phyloP scores from a whole-genome alignment of 1,140 invertebrate species.

The Cyclargus thomasi region DNA sequence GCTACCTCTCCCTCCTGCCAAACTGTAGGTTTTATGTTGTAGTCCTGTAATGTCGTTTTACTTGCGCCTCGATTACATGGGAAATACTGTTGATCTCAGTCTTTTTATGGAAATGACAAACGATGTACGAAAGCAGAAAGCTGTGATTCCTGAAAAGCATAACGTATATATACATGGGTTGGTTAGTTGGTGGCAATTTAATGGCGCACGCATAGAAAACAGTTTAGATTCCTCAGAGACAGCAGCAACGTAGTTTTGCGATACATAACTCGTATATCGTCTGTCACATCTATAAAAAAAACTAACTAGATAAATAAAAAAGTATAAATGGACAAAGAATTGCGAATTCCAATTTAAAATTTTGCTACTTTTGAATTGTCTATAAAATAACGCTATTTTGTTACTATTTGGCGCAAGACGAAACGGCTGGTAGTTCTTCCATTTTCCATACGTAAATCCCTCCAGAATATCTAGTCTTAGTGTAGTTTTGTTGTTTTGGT shows the following conservation, averaged over 20 bases:
- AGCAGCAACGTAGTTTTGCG: too few relatives aligned
- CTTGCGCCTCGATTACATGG: constrained; percentile 25
- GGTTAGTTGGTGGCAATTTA: too few relatives aligned
- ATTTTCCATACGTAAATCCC: constrained; percentile 50
- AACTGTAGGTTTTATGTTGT: constrained; percentile 37
- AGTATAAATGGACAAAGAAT: not conserved
- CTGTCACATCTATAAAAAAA: too few relatives aligned
- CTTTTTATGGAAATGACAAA: too few relatives aligned
- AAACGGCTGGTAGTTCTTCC: constrained; percentile 42
- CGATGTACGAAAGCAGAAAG: too few relatives aligned
- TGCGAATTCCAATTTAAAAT: not conserved
- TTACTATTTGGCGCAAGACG: constrained; percentile 24
- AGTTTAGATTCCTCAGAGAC: too few relatives aligned
- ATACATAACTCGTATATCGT: too few relatives aligned
- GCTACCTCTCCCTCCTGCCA: constrained; percentile 24
- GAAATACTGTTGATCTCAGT: too few relatives aligned
- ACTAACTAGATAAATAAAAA: not conserved
- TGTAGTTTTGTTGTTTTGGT: constrained; percentile 59
- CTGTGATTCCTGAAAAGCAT: too few relatives aligned
- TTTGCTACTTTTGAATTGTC: not conserved
- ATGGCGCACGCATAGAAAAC: too few relatives aligned
- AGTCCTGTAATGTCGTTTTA: constrained; percentile 23
- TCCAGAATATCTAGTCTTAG: constrained; percentile 46
- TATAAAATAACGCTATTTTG: not conserved
- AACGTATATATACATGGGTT: too few relatives aligned